A percentile compares a stretch with the other conserved stretches of the same genome.
Conservation (phyloP, 2,888 invertebrate genomes). For the Tinea pellionella region DNA sequence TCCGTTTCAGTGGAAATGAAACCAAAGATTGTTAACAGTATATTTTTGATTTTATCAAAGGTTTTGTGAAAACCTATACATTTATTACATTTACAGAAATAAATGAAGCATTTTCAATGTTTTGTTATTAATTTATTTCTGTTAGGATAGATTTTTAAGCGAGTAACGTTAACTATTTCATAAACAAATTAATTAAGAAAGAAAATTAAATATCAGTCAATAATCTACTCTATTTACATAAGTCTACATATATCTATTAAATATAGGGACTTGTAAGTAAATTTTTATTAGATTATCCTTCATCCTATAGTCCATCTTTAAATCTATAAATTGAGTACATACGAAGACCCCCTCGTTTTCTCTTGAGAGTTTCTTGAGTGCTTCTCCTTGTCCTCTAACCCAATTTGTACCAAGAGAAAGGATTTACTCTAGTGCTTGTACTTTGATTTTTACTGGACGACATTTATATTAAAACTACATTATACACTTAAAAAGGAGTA, state of each 20-base stretch:
- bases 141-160: too few relatives aligned
- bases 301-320: background rate
- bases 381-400: constrained; percentile 35
- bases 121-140: too few relatives aligned
- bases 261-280: too few relatives aligned
- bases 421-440: constrained; percentile 23
- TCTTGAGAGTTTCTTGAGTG: constrained; percentile 20
- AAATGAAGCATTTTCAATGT: too few relatives aligned
- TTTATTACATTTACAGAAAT: too few relatives aligned
- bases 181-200: too few relatives aligned
- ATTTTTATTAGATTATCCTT: too few relatives aligned
- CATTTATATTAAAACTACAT: background rate
- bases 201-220: too few relatives aligned
- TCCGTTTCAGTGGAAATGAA: background rate
- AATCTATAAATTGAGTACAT: constrained; percentile 1
- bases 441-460: constrained; percentile 31
- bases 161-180: too few relatives aligned
- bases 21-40: background rate
- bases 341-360: background rate
- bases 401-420: constrained; percentile 36
- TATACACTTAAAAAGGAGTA: too few relatives aligned
- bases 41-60: background rate
- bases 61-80: background rate
- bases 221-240: too few relatives aligned
- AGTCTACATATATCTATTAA: too few relatives aligned